Conservation (phyloP, 23 tunicate genomes). For the Trididemnum nubilum region DNA sequence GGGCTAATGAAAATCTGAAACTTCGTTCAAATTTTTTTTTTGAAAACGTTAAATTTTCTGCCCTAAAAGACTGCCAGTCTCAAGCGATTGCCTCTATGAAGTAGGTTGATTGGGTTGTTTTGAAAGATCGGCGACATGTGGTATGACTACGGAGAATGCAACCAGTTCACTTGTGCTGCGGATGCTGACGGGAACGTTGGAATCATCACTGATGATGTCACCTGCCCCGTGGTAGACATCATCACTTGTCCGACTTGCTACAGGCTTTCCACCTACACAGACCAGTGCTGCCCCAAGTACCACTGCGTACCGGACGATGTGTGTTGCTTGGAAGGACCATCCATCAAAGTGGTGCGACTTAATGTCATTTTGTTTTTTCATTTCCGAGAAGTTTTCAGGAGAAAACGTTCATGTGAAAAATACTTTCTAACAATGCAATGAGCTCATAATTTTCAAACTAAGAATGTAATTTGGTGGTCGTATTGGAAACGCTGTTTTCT, state of each 20-base stretch:
- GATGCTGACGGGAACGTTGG: conserved; percentile 39
- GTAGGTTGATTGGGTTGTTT: too few relatives aligned
- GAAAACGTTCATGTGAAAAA: too few relatives aligned
- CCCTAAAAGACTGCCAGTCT: too few relatives aligned
- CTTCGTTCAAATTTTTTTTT: too few relatives aligned
- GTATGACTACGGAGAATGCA: conserved; percentile 50
- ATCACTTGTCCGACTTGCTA: conserved; percentile 66
- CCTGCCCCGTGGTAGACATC: conserved; percentile 34
- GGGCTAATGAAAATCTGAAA: too few relatives aligned
- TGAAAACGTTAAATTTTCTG: too few relatives aligned
- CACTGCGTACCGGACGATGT: conserved; percentile 82
- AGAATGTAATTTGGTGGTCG: too few relatives aligned
- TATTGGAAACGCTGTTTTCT: too few relatives aligned
- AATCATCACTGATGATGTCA: conserved; percentile 17
- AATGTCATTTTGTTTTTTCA: not conserved
- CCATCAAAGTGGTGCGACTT: conserved; percentile 53
- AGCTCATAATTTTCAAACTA: too few relatives aligned
- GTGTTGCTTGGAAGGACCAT: conserved; percentile 68
- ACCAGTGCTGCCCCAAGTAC: conserved; percentile 65
- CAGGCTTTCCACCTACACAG: conserved; percentile 8
- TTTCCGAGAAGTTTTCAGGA: too few relatives aligned
- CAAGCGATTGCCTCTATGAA: too few relatives aligned
- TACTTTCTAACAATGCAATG: too few relatives aligned
- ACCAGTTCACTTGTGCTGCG: conserved; percentile 23
- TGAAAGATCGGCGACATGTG: conserved; percentile 41